phyloP scores from a whole-genome alignment of 92 coral and sea anemone genomes.

The Umimayanthus kanabou region DNA sequence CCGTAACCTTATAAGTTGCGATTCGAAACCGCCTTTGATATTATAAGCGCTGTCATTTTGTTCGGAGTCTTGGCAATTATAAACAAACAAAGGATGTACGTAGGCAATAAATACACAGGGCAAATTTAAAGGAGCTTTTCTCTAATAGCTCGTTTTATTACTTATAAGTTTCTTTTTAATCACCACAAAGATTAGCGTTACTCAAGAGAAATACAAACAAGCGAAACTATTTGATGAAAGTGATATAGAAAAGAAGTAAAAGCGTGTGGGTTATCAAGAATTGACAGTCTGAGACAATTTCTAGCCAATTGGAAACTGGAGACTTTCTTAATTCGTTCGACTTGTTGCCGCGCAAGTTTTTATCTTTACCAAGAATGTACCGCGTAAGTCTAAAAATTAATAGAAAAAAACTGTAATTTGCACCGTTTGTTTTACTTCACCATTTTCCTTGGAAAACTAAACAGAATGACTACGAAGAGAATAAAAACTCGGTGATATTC shows the following conservation, averaged over 20 bases:
- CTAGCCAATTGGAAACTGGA: neutral
- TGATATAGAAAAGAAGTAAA: neutral
- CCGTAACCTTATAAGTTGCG: constrained; percentile 41
- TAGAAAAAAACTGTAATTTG: neutral
- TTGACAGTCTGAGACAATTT: neutral
- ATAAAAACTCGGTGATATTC: constrained; percentile 13
- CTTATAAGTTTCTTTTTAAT: constrained; percentile 44
- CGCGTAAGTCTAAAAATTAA: neutral
- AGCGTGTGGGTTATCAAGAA: neutral
- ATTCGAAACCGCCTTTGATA: constrained; percentile 42
- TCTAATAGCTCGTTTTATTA: constrained; percentile 36
- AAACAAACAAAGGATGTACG: constrained; percentile 43
- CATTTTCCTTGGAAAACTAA: neutral
- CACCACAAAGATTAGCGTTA: constrained; percentile 38
- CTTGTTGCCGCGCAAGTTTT: constrained; percentile 31
- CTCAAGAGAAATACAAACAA: constrained; percentile 28
- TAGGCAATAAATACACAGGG: constrained; percentile 27
- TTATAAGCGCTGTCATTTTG: constrained; percentile 40
- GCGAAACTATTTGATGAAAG: neutral
- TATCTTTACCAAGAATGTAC: constrained; percentile 23
- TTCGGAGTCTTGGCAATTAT: constrained; percentile 37
- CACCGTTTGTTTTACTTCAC: neutral
- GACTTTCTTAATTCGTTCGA: neutral
- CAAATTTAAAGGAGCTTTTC: constrained; percentile 42
- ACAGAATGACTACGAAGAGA: neutral